A percentile compares a stretch with the other conserved stretches of the same genome.
Conservation (phyloP, 2,888 invertebrate genomes). For the Taphrorychus bicolor region DNA sequence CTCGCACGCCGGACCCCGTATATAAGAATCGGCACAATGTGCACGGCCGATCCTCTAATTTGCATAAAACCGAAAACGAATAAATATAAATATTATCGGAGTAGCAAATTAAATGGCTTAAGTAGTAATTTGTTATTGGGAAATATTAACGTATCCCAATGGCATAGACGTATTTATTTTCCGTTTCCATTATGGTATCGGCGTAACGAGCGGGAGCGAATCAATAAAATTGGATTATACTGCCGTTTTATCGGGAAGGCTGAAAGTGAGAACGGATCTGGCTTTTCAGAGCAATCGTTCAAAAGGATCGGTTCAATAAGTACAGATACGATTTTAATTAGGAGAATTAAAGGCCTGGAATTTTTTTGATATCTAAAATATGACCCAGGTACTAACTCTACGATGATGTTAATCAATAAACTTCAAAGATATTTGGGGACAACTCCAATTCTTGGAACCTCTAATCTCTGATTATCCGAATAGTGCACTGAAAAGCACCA, state of each 20-base stretch:
- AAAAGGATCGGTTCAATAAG: not conserved
- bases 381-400: not conserved
- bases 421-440: too few species aligned
- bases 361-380: not conserved
- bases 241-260: not conserved
- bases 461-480: too few species aligned
- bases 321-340: not conserved
- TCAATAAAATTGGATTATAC: constrained; percentile 37
- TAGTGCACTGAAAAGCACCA: too few species aligned
- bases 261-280: not conserved
- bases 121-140: constrained; percentile 41
- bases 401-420: not conserved
- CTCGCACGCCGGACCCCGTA: constrained; percentile 7
- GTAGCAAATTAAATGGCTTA: constrained; percentile 38
- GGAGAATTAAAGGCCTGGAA: not conserved
- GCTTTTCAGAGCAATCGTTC: not conserved
- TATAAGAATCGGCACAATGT: constrained; percentile 20
- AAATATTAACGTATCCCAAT: constrained; percentile 36
- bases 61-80: constrained; percentile 39
- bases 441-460: too few species aligned
- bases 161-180: constrained; percentile 35
- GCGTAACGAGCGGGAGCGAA: constrained; percentile 21
- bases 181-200: constrained; percentile 37
- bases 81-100: constrained; percentile 40
- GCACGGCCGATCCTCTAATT: constrained; percentile 17